A percentile compares a stretch with the other conserved stretches of the same genome.
Conservation (phyloP, 1,140 invertebrate genomes). For the Muscidifurax raptorellus region DNA sequence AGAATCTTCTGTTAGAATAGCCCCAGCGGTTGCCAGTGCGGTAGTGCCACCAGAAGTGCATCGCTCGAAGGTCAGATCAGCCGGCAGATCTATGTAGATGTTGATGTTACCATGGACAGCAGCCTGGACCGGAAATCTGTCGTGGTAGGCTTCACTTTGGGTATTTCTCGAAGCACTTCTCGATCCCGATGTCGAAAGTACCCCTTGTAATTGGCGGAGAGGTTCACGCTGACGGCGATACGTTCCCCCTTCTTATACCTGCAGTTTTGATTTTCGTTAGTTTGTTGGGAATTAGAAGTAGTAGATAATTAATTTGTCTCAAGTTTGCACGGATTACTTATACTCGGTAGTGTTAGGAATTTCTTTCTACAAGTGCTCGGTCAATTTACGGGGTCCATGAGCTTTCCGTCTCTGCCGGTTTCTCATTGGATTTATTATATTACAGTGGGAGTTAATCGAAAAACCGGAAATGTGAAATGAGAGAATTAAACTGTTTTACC, state of each 20-base stretch:
- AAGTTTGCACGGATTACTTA: slow-evolving; percentile 36
- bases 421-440: background rate
- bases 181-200: slow-evolving; percentile 75
- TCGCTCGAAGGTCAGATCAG: slow-evolving; percentile 75
- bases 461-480: too few species aligned
- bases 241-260: slow-evolving; percentile 16
- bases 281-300: too few species aligned
- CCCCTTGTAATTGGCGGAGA: slow-evolving; percentile 85
- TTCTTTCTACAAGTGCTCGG: slow-evolving; percentile 82
- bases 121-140: slow-evolving; percentile 17
- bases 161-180: slow-evolving; percentile 76
- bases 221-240: slow-evolving; percentile 79
- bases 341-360: slow-evolving; percentile 83
- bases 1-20: too few species aligned
- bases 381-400: slow-evolving; percentile 81
- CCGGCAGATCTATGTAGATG: slow-evolving; percentile 68
- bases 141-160: slow-evolving; percentile 70
- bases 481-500: too few species aligned
- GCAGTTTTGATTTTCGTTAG: too few species aligned
- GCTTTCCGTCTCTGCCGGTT: slow-evolving; percentile 79
- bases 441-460: too few species aligned
- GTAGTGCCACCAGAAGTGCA: slow-evolving; percentile 74
- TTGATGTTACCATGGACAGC: slow-evolving; percentile 29
- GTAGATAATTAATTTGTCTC: too few species aligned
- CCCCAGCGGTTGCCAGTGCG: slow-evolving; percentile 77